Conservation (phyloP, 2,888 invertebrate genomes). For the Argynnis bischoffii region DNA sequence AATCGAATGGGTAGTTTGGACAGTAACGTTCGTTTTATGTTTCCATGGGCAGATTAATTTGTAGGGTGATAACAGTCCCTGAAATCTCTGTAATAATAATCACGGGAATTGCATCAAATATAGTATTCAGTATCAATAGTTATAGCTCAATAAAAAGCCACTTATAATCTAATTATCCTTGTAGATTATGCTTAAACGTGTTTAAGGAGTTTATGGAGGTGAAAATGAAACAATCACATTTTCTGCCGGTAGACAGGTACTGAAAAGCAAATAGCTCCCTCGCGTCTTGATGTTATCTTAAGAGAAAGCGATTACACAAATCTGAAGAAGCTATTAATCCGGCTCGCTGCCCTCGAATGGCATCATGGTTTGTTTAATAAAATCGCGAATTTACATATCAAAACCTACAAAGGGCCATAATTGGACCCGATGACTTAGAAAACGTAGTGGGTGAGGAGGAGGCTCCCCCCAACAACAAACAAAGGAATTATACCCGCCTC, state of each 20-base stretch:
- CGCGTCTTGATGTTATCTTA: conserved; percentile 77
- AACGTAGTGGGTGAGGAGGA: conserved; percentile 77
- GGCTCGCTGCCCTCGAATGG: conserved; percentile 80
- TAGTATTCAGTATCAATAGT: conserved; percentile 9
- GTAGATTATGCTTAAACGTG: neutral
- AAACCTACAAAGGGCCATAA: conserved; percentile 83
- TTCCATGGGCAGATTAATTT: conserved; percentile 75
- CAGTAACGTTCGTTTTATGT: conserved; percentile 76
- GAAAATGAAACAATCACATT: conserved; percentile 41
- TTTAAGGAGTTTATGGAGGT: conserved; percentile 36
- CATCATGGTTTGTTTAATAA: conserved; percentile 83
- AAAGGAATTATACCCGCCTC: conserved; percentile 83
- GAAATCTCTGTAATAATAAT: conserved; percentile 46
- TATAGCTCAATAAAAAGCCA: conserved; percentile 3
- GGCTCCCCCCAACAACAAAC: conserved; percentile 77
- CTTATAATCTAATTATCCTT: neutral
- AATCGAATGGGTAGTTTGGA: conserved; percentile 80
- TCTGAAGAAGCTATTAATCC: conserved; percentile 82
- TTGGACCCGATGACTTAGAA: conserved; percentile 83
- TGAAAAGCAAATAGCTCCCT: conserved; percentile 66
- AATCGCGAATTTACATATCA: conserved; percentile 83
- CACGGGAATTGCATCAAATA: conserved; percentile 26
- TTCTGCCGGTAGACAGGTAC: conserved; percentile 43
- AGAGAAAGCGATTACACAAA: conserved; percentile 82
- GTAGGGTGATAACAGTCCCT: conserved; percentile 58